These are phyloP conservation scores for Zaprionus capensis DNA, from an alignment of 1,140 invertebrate genomes.

Conservation along the genomic window DNA sequence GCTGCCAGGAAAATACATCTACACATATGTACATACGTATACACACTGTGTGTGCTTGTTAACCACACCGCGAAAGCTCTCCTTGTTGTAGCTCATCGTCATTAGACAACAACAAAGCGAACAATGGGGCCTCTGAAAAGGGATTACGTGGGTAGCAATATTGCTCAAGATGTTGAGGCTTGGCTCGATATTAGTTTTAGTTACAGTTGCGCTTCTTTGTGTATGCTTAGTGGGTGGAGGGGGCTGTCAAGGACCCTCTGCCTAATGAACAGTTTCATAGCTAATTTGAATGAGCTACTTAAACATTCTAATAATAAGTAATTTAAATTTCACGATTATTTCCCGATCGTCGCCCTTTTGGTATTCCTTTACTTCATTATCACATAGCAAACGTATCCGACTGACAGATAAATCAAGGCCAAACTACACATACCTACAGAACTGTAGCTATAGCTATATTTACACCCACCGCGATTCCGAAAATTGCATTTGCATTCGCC, in stretches of 20 bases:
- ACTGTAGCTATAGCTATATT: background rate
- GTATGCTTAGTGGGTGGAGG: too few species aligned
- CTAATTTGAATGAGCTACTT: background rate
- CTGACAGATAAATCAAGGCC: constrained; percentile 31
- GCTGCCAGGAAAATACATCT: background rate
- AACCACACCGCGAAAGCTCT: constrained; percentile 3
- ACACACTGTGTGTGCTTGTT: background rate
- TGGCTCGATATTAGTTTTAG: background rate
- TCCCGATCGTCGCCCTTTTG: background rate
- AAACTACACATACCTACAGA: constrained; percentile 1
- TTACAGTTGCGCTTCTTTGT: background rate
- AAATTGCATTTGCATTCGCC: constrained; percentile 46
- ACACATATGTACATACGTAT: background rate
- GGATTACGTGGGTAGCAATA: background rate
- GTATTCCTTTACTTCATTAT: constrained; percentile 22
- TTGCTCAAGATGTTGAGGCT: background rate
- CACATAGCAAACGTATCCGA: constrained; percentile 23
- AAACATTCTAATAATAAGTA: background rate
- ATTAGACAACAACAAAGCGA: background rate
- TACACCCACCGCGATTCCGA: background rate
- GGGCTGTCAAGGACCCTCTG: background rate
- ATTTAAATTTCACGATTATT: constrained; percentile 18
- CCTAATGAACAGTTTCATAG: background rate
- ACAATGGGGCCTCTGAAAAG: constrained; percentile 1
- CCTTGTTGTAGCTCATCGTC: background rate